Evolutionary conservation across 2,888 invertebrate genomes (phyloP), one percentile per base, ranked within the genome.

Genomic region (Arenicola marina): DNA sequence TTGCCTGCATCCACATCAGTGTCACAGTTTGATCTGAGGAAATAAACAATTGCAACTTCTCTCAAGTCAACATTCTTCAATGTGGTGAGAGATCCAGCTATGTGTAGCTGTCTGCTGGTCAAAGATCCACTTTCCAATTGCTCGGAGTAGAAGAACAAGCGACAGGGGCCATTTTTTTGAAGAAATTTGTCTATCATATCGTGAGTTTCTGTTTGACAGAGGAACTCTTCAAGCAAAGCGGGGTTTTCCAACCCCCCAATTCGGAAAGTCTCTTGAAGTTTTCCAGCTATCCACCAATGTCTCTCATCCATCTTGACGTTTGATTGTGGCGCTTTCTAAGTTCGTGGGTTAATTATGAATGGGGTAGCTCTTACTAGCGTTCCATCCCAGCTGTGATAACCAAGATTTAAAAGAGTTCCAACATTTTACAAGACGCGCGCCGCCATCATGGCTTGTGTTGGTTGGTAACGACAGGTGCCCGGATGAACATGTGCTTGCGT

Each of bases 271-370:
- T 83, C 82, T 68, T 82, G 81, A 66, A 83, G 81, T 72, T 80
- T 81, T 4, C 78, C 76, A 46, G 82, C 81, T 32, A 83, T 80
- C 83, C 83, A 83, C 83, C 83, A 83, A 70, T 82, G 82, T 63
- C 83, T 69, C 73, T 83, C 83, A 78, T 83, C 83, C 83, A 83
- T 83, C 7, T 4, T 57, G 15, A 46, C 15, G 7, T 56, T 11
- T 21, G 26, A 59, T 48, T 48, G 7, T n/a, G n/a, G n/a, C n/a
- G n/a, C n/a, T n/a, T n/a, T n/a, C n/a, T n/a, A n/a, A n/a, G n/a
- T n/a, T n/a, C n/a, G n/a, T n/a, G n/a, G n/a, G n/a, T n/a, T n/a
- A n/a, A n/a, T n/a, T n/a, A n/a, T n/a, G n/a, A n/a, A n/a, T n/a
- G n/a, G n/a, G n/a, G n/a, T n/a, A 21, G 11, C 18, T 48, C n/a